phyloP scores from a whole-genome alignment of 92 coral and sea anemone species.

The Zoanthus sociatus region DNA sequence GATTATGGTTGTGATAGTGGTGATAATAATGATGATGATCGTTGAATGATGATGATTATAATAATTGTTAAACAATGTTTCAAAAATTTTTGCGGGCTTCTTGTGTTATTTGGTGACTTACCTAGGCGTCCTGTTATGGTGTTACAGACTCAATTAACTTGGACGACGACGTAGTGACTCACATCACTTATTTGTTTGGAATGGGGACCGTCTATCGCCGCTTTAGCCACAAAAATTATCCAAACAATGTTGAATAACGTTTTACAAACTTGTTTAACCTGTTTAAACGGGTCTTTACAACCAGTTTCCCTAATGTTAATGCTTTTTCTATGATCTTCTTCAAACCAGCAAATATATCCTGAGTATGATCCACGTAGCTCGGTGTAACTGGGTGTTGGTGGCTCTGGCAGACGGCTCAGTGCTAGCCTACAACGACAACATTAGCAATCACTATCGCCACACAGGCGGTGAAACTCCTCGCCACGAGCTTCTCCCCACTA shows the following conservation, averaged over 20 bases:
- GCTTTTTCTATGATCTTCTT: neutral
- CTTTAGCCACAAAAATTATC: no score
- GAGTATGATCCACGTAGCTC: slow-evolving; percentile 94
- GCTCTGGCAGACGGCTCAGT: slow-evolving; percentile 91
- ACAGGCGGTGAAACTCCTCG: slow-evolving; percentile 73
- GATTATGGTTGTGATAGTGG: neutral
- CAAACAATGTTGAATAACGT: no score
- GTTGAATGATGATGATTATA: no score
- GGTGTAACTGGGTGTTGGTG: slow-evolving; percentile 95
- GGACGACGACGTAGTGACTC: no score
- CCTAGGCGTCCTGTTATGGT: no score
- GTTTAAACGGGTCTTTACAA: neutral
- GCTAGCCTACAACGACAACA: slow-evolving; percentile 93
- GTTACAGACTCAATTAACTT: no score
- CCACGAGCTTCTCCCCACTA: slow-evolving; percentile 86
- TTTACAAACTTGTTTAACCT: neutral
- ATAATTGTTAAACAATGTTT: no score
- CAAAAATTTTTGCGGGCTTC: no score
- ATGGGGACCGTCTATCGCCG: no score
- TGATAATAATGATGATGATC: no score
- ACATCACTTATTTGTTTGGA: no score
- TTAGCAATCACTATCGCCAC: slow-evolving; percentile 83
- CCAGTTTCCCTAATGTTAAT: neutral
- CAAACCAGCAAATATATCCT: slow-evolving; percentile 76
- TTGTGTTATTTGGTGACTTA: no score